Evolutionary conservation across 2,797 vertebrate species (phyloP).

Genomic region (Graptemys geographica): DNA sequence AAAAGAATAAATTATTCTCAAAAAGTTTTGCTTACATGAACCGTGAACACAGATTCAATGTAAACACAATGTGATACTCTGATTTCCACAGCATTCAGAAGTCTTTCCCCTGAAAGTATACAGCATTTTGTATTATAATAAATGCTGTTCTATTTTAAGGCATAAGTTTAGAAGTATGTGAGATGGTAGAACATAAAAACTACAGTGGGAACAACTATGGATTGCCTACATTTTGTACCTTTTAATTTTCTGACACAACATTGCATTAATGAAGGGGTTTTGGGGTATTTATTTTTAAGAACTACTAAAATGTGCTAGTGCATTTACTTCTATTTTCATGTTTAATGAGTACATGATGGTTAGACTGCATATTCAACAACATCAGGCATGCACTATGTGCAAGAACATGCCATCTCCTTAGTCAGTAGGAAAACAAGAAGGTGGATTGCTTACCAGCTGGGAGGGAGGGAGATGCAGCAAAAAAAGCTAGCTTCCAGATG

Average conservation of each 20-base stretch:
- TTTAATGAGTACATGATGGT: not conserved
- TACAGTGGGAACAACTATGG: not conserved
- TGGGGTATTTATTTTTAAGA: not conserved
- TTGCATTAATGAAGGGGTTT: not conserved
- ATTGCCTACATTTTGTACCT: not conserved
- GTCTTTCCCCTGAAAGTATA: not conserved
- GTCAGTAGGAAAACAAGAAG: not conserved
- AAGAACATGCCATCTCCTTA: not conserved
- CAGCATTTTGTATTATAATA: not conserved
- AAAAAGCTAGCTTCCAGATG: not conserved
- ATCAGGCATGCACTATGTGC: not conserved
- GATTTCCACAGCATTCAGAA: not conserved
- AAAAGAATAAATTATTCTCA: not conserved
- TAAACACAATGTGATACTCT: not conserved
- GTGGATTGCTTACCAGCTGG: not conserved
- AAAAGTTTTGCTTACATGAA: not conserved
- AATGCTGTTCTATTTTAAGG: not conserved
- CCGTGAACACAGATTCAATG: rapidly evolving
- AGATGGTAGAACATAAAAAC: not conserved
- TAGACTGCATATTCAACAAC: not conserved
- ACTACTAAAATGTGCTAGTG: not conserved
- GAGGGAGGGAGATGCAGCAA: not conserved
- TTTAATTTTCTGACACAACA: not conserved
- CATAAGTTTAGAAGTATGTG: not conserved
- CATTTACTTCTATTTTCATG: not conserved